Evolutionary conservation across 2,888 invertebrate species (phyloP), one percentile per base, ranked within the genome.

Genomic region (Acanthococcus lagerstroemiae): DNA sequence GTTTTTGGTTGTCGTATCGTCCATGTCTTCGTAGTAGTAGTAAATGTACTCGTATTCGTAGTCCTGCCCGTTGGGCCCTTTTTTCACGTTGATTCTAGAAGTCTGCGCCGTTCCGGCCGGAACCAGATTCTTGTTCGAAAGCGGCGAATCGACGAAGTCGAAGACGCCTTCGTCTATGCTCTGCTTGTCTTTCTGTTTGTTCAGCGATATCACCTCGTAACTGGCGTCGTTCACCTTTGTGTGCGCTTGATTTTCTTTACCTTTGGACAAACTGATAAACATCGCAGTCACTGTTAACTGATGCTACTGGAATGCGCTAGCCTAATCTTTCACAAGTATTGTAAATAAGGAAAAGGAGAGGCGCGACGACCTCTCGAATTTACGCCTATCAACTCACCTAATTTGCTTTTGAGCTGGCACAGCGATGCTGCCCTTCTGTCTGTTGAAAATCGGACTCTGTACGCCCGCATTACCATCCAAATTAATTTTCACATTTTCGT

Each of bases 41-140:
- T 92, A 92, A 25, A 92, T 88, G 74, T 92, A 92, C 75, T 92
- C 92, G 73, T 91, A 92, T 75, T 92, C 92, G 73, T 91, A 91
- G 74, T 92, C 91, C 75, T 90, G 87, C 1, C 91, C 91, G 73
- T 91, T 90, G 1, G 90, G 89, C 15, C 89, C 91, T 74, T 90
- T 91, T 73, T 91, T 90, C 30, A 91, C 85, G 80, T 90, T 85
- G 71, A 88, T 86, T 68, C 86, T 79, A 0, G 87, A 87, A 70
- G 86, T 83, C 72, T 79, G 78, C 9, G 73, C 70, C 4, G 71
- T 69, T 5, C 72, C 73, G 7, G 72, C 67, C 9, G 72, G 71
- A 1, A 71, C 70, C 6, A 73, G 68, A 24, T 72, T 70, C 58
- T 72, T 72, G 61, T 73, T 72, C 9, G 69, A 71, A 21, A 72